Conservation (phyloP, 2,888 invertebrate genomes). For the Amiota minor region DNA sequence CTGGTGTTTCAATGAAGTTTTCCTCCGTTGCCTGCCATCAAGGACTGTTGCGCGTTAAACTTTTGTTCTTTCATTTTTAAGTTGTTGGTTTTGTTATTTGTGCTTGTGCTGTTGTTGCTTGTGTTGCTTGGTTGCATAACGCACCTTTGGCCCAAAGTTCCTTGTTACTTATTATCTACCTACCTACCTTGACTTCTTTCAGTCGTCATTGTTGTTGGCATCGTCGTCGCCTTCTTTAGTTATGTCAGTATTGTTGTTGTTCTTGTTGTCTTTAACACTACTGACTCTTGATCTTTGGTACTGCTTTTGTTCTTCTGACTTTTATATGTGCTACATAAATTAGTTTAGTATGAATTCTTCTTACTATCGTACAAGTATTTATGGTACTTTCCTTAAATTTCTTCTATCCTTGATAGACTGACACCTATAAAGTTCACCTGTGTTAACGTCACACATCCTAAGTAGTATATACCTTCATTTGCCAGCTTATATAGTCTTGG, state of each 20-base stretch:
- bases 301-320: constrained; percentile 11
- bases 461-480: background rate
- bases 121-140: constrained; percentile 11
- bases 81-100: constrained; percentile 16
- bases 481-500: constrained; percentile 1
- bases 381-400: too few relatives aligned
- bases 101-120: constrained; percentile 33
- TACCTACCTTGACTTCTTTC: background rate
- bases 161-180: too few relatives aligned
- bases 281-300: background rate
- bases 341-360: too few relatives aligned
- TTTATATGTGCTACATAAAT: background rate
- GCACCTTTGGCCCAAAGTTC: constrained; percentile 31
- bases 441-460: background rate
- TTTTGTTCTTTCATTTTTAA: constrained; percentile 19
- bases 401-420: background rate
- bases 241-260: background rate
- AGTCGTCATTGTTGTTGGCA: constrained; percentile 17
- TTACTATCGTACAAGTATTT: too few relatives aligned
- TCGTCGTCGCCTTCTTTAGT: constrained; percentile 26
- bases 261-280: background rate
- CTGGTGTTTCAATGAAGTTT: background rate
- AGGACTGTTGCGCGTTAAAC: background rate
- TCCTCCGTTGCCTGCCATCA: background rate
- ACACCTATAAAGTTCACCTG: background rate